Base-by-base conservation (phyloP, 2,888 invertebrate genomes). In the Digitonthophagus gazella region DNA sequence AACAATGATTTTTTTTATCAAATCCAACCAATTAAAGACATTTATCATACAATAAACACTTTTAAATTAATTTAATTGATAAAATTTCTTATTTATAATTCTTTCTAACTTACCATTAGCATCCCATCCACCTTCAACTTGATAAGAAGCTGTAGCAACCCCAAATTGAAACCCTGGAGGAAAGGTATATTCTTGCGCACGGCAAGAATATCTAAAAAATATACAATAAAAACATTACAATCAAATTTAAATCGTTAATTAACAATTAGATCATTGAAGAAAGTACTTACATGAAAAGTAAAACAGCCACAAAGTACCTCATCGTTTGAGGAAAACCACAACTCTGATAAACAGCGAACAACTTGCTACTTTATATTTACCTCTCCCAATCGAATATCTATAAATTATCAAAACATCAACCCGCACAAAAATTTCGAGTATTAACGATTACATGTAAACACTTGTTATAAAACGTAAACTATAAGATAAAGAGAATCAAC, bases 111-210 rank as follows among this genome's bases (percentile, higher is more conserved):
- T 74, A 78, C 69, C 80, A 76, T 71, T 70, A n/a, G 65, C 70
- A 71, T 75, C 72, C 74, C 74, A 75, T 19, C 69, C 75, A 8
- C 75, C 75, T 71, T 75, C 75, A 2, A 75, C 71, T 69, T 75
- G 75, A 69, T 73, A 74, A 0, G 76, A 71, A 19, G 75, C 74
- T 77, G 82, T 71, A 78, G 77, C 71, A 11, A 72, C 74, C 56
- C 69, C 78, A 69, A 68, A 74, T 66, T 72, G 71, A 66, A 69
- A 75, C 71, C 67, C 44, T 6, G 55, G 65, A 0, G 72, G 74
- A 58, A 74, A 74, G 20, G 15, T 8, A 56, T 66, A 65, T 11
- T 67, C 67, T 22, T 58, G 44, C 2, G 65, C 67, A 8, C 22
- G n/a, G 11, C 44, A 56, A 6, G 57, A 58, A 66, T 14, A 19